Evolutionary conservation across 2,113 vertebrate genomes (phyloP).

Genomic region (Excalfactoria chinensis): DNA sequence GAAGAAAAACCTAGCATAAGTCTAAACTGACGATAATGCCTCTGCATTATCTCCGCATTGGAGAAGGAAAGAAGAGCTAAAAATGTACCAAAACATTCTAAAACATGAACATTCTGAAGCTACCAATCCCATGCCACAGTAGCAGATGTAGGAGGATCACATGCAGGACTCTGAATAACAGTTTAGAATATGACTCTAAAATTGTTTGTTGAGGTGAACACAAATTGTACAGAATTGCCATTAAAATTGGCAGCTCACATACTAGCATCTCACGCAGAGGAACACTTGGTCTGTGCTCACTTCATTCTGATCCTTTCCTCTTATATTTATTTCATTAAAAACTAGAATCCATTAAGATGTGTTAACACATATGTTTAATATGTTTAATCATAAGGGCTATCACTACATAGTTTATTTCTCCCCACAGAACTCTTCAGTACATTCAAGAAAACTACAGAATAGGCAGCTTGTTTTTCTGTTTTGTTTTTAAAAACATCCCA

Average conservation of each 20-base stretch:
- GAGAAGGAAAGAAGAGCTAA: background rate
- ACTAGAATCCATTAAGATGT: background rate
- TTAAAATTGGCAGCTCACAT: background rate
- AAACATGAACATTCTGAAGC: background rate
- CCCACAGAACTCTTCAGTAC: background rate
- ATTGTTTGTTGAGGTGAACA: background rate
- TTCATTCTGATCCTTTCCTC: background rate
- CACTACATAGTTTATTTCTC: background rate
- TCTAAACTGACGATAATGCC: background rate
- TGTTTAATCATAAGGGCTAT: background rate
- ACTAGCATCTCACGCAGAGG: background rate
- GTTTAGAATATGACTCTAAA: background rate
- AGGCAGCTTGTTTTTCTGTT: background rate
- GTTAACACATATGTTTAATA: no score
- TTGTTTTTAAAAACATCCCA: background rate
- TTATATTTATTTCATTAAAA: background rate
- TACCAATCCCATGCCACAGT: background rate
- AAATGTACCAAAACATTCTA: background rate
- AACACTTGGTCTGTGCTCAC: accelerated
- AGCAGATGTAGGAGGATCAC: background rate
- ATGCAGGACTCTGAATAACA: background rate
- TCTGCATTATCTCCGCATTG: background rate
- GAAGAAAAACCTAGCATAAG: background rate
- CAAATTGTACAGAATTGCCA: background rate
- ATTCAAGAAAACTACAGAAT: background rate